Percentiles rank a stretch among this genome's conserved stretches.
Conservation (phyloP, 2,888 invertebrate species). For the Sinhomidia bicolor region DNA sequence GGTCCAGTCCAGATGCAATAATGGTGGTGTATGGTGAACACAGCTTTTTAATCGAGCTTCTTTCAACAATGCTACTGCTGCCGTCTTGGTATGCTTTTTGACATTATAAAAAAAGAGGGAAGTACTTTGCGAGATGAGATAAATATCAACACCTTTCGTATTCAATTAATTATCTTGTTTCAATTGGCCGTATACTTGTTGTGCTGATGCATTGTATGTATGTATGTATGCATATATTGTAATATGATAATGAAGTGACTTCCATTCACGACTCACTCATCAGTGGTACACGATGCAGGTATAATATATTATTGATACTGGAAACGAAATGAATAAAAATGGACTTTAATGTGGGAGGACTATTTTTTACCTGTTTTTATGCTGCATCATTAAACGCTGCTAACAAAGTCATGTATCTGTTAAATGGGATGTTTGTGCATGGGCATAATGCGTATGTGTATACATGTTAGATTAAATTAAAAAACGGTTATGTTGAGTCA, state of each 20-base stretch:
- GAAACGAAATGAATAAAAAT: neutral
- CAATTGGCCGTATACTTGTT: neutral
- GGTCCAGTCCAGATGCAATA: too few relatives aligned
- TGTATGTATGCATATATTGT: neutral
- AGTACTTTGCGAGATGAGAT: neutral
- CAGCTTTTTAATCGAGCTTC: too few relatives aligned
- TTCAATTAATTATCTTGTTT: slow-evolving; percentile 63
- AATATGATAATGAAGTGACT: neutral
- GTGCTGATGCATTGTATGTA: too few relatives aligned
- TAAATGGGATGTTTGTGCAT: slow-evolving; percentile 1
- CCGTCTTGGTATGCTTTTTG: too few relatives aligned
- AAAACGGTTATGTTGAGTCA: slow-evolving; percentile 52
- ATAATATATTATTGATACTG: neutral
- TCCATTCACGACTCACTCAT: neutral
- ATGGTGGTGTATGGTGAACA: too few relatives aligned
- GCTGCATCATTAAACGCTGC: slow-evolving; percentile 19
- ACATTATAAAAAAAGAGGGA: too few relatives aligned
- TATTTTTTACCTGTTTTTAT: neutral
- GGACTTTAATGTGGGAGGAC: slow-evolving; percentile 15
- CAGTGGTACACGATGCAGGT: neutral
- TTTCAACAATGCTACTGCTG: too few relatives aligned
- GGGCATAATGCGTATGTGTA: neutral
- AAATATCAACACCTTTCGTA: slow-evolving; percentile 61
- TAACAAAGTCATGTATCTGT: slow-evolving; percentile 17
- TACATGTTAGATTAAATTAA: neutral